Evolutionary conservation across 1,140 invertebrate species (phyloP), one percentile per base, ranked within the genome.

Genomic region (Habropoda laboriosa): DNA sequence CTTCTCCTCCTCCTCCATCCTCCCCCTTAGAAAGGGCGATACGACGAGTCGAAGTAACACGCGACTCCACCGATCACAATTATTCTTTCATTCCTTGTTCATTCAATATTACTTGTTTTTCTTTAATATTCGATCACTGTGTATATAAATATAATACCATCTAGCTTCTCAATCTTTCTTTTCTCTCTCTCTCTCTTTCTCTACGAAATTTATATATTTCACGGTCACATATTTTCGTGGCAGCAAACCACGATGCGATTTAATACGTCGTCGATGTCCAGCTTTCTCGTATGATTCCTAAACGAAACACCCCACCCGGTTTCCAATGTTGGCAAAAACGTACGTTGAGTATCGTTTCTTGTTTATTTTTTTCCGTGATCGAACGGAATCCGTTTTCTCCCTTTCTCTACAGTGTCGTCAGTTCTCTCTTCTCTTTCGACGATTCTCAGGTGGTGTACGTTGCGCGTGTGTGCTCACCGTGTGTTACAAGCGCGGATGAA

Each of bases 351-450:
- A n/a, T n/a, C n/a, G n/a, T n/a, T n/a, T n/a, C n/a, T n/a, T n/a
- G n/a, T n/a, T n/a, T n/a, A n/a, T 49, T n/a, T 64, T 64, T 53
- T 49, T 35, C 6, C 18, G 18, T 10, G 18, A 40, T 76, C 38
- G 38, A 63, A 63, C 40, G 38, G 53, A 49, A 60, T 51, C 45
- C 63, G 47, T 2, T 71, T 77, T 81, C 67, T 61, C 30, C 74
- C 79, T 70, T 80, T 76, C 73, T 75, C 73, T 60, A n/a, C 7
- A 51, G 30, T 42, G 49, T 80, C 68, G 76, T 66, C 80, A 47
- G 0, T 53, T 49, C 13, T 84, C 49, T 79, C 80, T n/a, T 83
- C 61, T 51, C 42, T 47, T 27, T 18, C 42, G 38, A 32, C 27
- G 58, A 68, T 45, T 30, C 24, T 67, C 13, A n/a, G n/a, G n/a